Evolutionary conservation across 2,113 vertebrate species (phyloP).

Genomic region (Lampris incognitus): DNA sequence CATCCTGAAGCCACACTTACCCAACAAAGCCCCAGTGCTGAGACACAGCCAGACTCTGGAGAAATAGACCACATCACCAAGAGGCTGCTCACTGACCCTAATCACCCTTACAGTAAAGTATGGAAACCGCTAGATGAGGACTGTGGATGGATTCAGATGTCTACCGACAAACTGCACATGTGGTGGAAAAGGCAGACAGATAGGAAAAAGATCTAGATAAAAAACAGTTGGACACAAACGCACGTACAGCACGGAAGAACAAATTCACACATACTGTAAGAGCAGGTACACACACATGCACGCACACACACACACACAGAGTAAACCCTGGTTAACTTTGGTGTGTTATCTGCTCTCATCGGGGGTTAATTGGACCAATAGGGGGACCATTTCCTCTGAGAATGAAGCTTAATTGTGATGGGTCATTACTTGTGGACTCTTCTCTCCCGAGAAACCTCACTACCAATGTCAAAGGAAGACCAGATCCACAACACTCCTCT

Average conservation of each 20-base stretch:
- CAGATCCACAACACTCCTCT: conserved; percentile 13
- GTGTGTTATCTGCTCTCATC: conserved; percentile 64
- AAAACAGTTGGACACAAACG: neutral
- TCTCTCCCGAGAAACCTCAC: conserved; percentile 6
- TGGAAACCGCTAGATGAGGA: conserved; percentile 51
- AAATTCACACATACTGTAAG: neutral
- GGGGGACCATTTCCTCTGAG: conserved; percentile 64
- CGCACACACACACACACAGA: neutral
- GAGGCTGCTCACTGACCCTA: conserved; percentile 52
- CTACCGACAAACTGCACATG: conserved; percentile 10
- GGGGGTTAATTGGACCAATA: conserved; percentile 55
- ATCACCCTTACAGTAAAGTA: conserved; percentile 28
- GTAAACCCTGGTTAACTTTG: conserved; percentile 10
- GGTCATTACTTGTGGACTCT: conserved; percentile 32
- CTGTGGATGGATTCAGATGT: conserved; percentile 38
- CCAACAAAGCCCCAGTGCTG: conserved; percentile 47
- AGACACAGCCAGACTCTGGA: conserved; percentile 50
- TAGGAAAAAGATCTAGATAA: conserved; percentile 35
- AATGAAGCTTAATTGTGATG: conserved; percentile 49
- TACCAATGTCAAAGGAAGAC: conserved; percentile 29
- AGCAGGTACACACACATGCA: neutral
- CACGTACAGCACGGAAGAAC: neutral
- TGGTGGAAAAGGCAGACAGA: conserved; percentile 11
- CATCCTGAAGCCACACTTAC: conserved; percentile 55
- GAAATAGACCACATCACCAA: conserved; percentile 53